Base-by-base conservation (phyloP, 2,113 vertebrate genomes). In the Empidonax traillii region DNA sequence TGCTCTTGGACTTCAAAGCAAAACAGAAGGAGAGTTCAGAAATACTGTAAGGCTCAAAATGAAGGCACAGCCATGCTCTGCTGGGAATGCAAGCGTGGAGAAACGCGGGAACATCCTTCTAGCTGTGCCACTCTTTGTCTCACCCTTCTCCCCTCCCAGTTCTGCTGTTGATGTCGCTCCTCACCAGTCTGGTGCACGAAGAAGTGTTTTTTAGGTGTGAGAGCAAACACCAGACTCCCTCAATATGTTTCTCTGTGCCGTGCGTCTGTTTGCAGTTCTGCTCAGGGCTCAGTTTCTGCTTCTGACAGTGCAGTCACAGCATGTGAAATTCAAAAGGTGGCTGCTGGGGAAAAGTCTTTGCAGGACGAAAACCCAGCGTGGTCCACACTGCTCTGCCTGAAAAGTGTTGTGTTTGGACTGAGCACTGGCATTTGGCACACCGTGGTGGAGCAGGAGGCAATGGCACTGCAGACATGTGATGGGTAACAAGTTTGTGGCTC, bases 191-290 rank as follows among this genome's bases (percentile, higher is more conserved):
- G 93, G 76, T 93, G 44, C 68, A 78, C 3, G 56, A 82, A 52
- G 74, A 93, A 97, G 68, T 92, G 80, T 96, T 95, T 95, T 85
- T 53, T 93, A 87, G 73, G 91, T 93, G 96, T 75, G 94, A 97
- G 89, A 89, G 86, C 86, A 97, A 97, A 96, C 95, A 95, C 73
- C 83, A 96, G 95, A 97, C 94, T 90, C 77, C 52, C 51, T 51
- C 94, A 94, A 74, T 90, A 96, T 92, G 93, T 95, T 94, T 81
- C 68, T 55, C 65, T 10, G 17, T 2, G 35, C 59, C 4, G 5
- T 46, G 46, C 74, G 75, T 93, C 92, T 95, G 91, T 80, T 80
- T 86, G 46, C 79, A 58, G 35, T 47, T 27, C 52, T 52, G 10
- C 49, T 84, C 39, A 37, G 43, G 24, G 76, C n/a, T 62, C 39